A percentile compares a stretch with the other conserved stretches of the same genome.
These are phyloP conservation scores for Apamea crenata DNA, from an alignment of 2,888 invertebrate species.

Conservation along the genomic window DNA sequence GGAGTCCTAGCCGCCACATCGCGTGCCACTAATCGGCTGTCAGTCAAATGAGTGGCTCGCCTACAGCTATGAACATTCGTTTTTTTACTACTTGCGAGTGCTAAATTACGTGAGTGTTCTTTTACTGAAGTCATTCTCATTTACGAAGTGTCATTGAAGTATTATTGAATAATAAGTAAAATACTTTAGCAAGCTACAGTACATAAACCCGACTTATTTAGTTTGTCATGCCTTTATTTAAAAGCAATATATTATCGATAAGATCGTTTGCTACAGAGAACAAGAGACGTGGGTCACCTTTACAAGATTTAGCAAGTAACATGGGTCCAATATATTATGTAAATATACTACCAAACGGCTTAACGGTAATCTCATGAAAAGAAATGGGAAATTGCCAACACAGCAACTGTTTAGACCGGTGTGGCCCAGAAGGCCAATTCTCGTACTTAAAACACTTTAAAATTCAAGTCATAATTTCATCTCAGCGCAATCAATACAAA, in stretches of 20 bases:
- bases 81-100: not conserved
- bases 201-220: not conserved
- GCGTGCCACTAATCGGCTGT: slow-evolving; percentile 13
- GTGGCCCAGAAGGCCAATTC: not conserved
- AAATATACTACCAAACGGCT: slow-evolving; percentile 12
- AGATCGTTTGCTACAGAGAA: not conserved
- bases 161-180: not conserved
- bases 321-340: slow-evolving; percentile 36
- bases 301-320: slow-evolving; percentile 5
- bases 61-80: not conserved
- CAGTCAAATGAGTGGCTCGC: slow-evolving; percentile 12
- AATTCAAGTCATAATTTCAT: not conserved
- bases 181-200: not conserved
- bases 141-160: not conserved
- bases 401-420: not conserved
- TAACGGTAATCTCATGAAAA: slow-evolving; percentile 17
- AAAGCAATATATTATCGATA: slow-evolving; percentile 24
- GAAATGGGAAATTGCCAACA: not conserved
- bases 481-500: not conserved
- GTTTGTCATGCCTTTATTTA: not conserved
- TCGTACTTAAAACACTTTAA: too few relatives aligned
- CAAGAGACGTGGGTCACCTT: slow-evolving; percentile 19
- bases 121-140: not conserved
- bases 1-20: not conserved
- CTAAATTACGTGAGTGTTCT: not conserved